These are phyloP conservation scores for Rhyacophila evoluta DNA, from an alignment of 2,888 invertebrate genomes.

Conservation along the genomic window DNA sequence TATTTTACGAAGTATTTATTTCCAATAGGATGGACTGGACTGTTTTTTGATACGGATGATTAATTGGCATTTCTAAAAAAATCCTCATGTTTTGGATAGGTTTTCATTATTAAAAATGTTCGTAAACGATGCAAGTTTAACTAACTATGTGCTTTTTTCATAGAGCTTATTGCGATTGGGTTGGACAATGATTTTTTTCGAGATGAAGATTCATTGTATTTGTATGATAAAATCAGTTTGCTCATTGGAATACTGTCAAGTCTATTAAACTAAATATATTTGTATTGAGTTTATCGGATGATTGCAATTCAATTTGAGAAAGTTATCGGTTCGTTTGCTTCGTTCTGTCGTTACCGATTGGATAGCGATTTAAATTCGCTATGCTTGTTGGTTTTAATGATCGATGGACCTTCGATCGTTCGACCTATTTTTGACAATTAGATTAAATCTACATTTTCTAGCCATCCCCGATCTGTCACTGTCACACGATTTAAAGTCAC, in stretches of 20 bases:
- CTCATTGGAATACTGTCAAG: constrained; percentile 6
- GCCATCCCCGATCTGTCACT: background rate
- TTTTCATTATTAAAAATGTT: too few relatives aligned
- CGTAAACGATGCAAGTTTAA: too few relatives aligned
- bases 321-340: background rate
- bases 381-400: background rate
- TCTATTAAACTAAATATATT: background rate
- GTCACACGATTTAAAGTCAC: background rate
- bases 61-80: too few relatives aligned
- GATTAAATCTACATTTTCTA: background rate
- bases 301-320: constrained; percentile 7
- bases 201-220: too few relatives aligned
- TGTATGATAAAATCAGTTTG: too few relatives aligned
- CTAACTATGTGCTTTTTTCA: too few relatives aligned
- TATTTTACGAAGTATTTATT: too few relatives aligned
- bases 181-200: too few relatives aligned
- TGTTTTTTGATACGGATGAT: too few relatives aligned
- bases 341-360: background rate
- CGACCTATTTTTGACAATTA: background rate
- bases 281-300: background rate
- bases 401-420: background rate
- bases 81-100: too few relatives aligned
- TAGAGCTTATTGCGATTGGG: too few relatives aligned
- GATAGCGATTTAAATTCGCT: background rate
- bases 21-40: too few relatives aligned